phyloP scores from a whole-genome alignment of 2,797 vertebrate species.

The Hyperoplus lanceolatus region DNA sequence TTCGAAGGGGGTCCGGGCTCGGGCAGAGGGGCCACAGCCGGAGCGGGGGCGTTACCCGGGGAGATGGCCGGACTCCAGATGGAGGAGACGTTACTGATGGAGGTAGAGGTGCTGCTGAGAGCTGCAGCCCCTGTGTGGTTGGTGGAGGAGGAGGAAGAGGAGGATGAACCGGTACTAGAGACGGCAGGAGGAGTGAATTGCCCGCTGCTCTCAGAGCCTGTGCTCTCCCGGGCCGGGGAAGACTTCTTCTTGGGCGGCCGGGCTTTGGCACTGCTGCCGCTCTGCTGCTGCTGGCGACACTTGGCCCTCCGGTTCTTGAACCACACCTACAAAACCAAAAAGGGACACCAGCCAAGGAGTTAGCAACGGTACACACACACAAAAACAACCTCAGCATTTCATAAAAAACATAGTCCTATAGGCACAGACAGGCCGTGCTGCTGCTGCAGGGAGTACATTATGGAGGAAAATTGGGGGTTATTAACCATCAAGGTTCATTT shows the following conservation, averaged over 20 bases:
- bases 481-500: conserved; percentile 84
- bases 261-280: conserved; percentile 90
- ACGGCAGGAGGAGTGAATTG: conserved; percentile 96
- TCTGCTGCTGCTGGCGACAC: conserved; percentile 96
- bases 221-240: conserved; percentile 94
- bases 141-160: conserved; percentile 89
- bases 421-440: conserved; percentile 38
- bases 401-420: conserved; percentile 18
- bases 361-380: conserved; percentile 33
- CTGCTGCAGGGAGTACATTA: conserved; percentile 72
- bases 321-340: conserved; percentile 89
- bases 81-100: conserved; percentile 91
- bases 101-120: conserved; percentile 86
- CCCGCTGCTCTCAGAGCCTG: conserved; percentile 95
- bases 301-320: conserved; percentile 99
- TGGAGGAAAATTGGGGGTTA: conserved; percentile 84
- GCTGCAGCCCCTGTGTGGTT: conserved; percentile 82
- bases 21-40: conserved; percentile 86
- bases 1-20: conserved; percentile 90
- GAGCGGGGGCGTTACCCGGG: conserved; percentile 87
- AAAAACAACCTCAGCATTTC: conserved; percentile 35
- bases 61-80: conserved; percentile 99
- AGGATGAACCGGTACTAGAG: conserved; percentile 93
- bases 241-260: conserved; percentile 97
- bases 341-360: conserved; percentile 47